Percentiles rank a stretch among this genome's conserved stretches.
Evolutionary conservation across 2,113 vertebrate genomes (phyloP).

Genomic region (Echinops telfairi): DNA sequence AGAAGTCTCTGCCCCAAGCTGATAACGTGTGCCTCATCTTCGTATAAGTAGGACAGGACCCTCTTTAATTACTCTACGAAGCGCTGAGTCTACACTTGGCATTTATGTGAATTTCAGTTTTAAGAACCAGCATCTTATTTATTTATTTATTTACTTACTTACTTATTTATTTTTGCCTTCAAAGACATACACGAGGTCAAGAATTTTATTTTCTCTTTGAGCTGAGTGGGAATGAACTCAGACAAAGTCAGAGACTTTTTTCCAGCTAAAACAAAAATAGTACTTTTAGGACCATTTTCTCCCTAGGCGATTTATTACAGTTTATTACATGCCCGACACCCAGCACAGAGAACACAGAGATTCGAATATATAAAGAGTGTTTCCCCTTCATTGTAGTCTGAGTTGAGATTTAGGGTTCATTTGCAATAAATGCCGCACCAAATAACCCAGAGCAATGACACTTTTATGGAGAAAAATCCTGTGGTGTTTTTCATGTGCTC

Average conservation of each 20-base stretch:
- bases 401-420: background rate
- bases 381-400: slow-evolving; percentile 32
- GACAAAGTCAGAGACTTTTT: slow-evolving; percentile 53
- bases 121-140: background rate
- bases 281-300: slow-evolving; percentile 67
- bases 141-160: no score
- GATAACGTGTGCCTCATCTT: slow-evolving; percentile 20
- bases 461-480: background rate
- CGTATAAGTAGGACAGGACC: background rate
- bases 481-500: background rate
- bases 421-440: background rate
- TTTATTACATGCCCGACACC: slow-evolving; percentile 60
- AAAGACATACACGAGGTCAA: slow-evolving; percentile 44
- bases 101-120: slow-evolving; percentile 44
- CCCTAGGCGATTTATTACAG: slow-evolving; percentile 61
- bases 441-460: no score
- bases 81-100: background rate
- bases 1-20: background rate
- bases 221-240: slow-evolving; percentile 48
- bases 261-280: slow-evolving; percentile 58
- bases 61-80: slow-evolving; percentile 15
- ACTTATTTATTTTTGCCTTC: slow-evolving; percentile 60
- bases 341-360: slow-evolving; percentile 29
- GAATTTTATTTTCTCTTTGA: slow-evolving; percentile 60
- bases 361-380: no score